phyloP scores from a whole-genome alignment of 2,888 invertebrate genomes.

The Parascotia fuliginaria region DNA sequence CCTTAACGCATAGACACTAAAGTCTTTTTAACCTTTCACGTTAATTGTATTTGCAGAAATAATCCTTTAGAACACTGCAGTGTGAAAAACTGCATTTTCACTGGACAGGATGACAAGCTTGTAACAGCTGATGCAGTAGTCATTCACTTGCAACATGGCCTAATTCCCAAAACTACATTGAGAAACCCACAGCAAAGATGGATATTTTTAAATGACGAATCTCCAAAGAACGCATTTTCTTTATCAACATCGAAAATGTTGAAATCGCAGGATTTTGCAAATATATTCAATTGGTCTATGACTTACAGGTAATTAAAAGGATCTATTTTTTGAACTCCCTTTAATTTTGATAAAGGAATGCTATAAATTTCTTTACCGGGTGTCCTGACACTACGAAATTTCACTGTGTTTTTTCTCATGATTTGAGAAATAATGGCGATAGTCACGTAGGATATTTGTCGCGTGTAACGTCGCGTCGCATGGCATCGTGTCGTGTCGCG shows the following conservation, averaged over 20 bases:
- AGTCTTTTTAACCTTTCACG: not conserved
- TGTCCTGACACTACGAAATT: no score
- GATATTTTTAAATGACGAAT: slow-evolving; percentile 90
- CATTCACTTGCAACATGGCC: slow-evolving; percentile 79
- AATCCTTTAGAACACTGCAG: slow-evolving; percentile 86
- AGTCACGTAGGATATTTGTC: no score
- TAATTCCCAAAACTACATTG: slow-evolving; percentile 40
- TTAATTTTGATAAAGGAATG: no score
- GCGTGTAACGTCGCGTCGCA: no score
- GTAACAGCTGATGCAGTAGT: slow-evolving; percentile 87
- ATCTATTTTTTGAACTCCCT: no score
- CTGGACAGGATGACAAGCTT: slow-evolving; percentile 79
- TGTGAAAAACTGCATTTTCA: slow-evolving; percentile 87
- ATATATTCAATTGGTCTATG: slow-evolving; percentile 91
- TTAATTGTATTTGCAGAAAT: slow-evolving; percentile 55
- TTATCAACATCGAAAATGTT: slow-evolving; percentile 54
- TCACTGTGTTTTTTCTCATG: no score
- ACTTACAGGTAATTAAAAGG: slow-evolving; percentile 86
- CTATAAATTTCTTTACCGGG: no score
- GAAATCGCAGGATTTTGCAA: slow-evolving; percentile 74
- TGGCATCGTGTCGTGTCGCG: no score
- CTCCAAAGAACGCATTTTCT: slow-evolving; percentile 86
- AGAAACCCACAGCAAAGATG: slow-evolving; percentile 85
- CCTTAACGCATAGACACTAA: no score
- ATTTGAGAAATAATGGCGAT: no score